Base-by-base conservation (phyloP, 1,140 invertebrate genomes). In the Drosophila orosa region DNA sequence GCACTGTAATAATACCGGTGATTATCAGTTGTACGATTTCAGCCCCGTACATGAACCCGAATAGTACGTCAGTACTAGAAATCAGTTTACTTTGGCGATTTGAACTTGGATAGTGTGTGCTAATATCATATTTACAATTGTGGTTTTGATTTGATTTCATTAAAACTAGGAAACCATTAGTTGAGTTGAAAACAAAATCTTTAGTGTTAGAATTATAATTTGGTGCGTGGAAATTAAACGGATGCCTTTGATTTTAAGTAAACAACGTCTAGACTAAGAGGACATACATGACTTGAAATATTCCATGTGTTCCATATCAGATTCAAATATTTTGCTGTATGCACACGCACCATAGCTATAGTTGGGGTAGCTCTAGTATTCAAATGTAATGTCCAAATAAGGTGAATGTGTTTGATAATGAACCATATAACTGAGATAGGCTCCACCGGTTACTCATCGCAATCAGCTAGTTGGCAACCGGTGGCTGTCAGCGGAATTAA, bases 291-390 rank as follows among this genome's bases (percentile, higher is more conserved):
- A 24, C 8, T 24, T 22, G 13, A 54, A 33, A 35, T 54, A 54
- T 35, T 54, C 31, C 31, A 54, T 54, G 1, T 24, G 31, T 10
- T 54, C 24, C 50, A 54, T 22, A 35, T 35, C 13, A 22, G 50
- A 54, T n/a, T n/a, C 8, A 35, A 22, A 24, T 24, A 24, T 15
- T 22, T 5, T 54, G 8, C 13, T 6, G 6, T 35, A 35, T 54
- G 15, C 50, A 24, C 13, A 54, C 31, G 29, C 48, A 52, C 12
- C 17, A 9, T 33, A 22, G 17, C 7, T 52, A 10, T 22, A 13
- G 31, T 54, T 54, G 31, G 50, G 50, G 50, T 54, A 35, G 50
- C 50, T 54, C 31, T 35, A n/a, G 19, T 35, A 52, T 54, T 24
- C 50, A 24, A 35, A 35, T 54, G 19, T 35, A 35, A 35, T 22